Conservation (phyloP, 1,140 invertebrate species). For the Leptoteleia sp. region DNA sequence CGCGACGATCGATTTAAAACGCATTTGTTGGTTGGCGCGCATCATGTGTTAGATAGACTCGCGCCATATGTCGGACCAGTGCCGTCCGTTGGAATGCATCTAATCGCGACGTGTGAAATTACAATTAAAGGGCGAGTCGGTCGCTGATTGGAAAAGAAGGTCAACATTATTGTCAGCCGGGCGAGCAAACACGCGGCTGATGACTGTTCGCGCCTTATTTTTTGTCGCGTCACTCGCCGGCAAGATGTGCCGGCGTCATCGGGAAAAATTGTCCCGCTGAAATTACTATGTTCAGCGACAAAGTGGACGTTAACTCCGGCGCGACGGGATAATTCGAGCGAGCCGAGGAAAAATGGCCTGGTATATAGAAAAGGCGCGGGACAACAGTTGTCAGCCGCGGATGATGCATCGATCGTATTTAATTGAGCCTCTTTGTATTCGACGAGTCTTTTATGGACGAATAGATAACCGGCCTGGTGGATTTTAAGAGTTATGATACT, state of each 20-base stretch:
- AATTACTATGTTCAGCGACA: slow-evolving; percentile 34
- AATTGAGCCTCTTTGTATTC: too few species aligned
- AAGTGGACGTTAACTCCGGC: slow-evolving; percentile 32
- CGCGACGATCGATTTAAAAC: too few species aligned
- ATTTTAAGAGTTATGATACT: too few species aligned
- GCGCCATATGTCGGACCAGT: too few species aligned
- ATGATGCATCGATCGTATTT: slow-evolving; percentile 8
- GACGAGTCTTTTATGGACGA: too few species aligned
- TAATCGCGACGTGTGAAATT: slow-evolving; percentile 71
- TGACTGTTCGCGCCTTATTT: slow-evolving; percentile 41
- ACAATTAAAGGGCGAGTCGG: slow-evolving; percentile 67
- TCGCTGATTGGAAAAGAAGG: slow-evolving; percentile 49
- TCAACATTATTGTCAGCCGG: slow-evolving; percentile 47
- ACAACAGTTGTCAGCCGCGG: background rate
- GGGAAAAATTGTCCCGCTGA: slow-evolving; percentile 32
- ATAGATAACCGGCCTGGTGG: too few species aligned
- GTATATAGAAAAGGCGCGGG: too few species aligned
- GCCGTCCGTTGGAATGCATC: slow-evolving; percentile 67
- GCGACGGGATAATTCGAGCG: slow-evolving; percentile 11
- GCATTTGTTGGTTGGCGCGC: too few species aligned
- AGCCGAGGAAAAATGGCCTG: slow-evolving; percentile 1
- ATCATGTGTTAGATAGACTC: too few species aligned
- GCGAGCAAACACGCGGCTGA: slow-evolving; percentile 41
- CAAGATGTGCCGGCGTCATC: slow-evolving; percentile 24
- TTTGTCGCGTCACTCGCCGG: slow-evolving; percentile 38